Conservation (phyloP, 2,888 invertebrate genomes). For the Eupithecia abbreviata region DNA sequence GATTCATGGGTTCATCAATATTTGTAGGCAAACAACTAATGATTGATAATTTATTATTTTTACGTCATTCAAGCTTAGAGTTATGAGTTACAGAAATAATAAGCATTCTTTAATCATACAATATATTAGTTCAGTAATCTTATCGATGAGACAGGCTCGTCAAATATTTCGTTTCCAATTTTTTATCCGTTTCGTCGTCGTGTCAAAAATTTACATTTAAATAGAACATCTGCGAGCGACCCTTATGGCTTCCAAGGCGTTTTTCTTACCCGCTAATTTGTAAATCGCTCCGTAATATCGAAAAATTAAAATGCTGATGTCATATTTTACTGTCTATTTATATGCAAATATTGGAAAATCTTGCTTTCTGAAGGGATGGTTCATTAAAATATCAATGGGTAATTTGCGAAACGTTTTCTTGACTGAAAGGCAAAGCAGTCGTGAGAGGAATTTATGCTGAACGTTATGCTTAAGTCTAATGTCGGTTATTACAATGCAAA, state of each 20-base stretch:
- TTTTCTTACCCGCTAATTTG: conserved; percentile 84
- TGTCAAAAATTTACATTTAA: conserved; percentile 83
- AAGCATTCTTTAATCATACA: not conserved
- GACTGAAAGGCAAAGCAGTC: conserved; percentile 52
- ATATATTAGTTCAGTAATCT: conserved; percentile 6
- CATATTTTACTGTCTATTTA: conserved; percentile 82
- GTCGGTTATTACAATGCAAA: conserved; percentile 69
- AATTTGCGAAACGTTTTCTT: conserved; percentile 57
- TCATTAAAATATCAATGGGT: conserved; percentile 82
- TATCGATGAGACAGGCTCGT: conserved; percentile 55
- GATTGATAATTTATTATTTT: not conserved
- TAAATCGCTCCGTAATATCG: conserved; percentile 82
- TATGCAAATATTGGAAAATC: conserved; percentile 74
- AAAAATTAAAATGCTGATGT: conserved; percentile 84
- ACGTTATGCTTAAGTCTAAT: conserved; percentile 54
- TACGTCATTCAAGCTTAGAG: not conserved
- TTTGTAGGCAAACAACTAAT: not conserved
- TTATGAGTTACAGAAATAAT: not conserved
- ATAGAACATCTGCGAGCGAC: conserved; percentile 82
- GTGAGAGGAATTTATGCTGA: conserved; percentile 58
- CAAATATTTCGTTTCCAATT: conserved; percentile 75
- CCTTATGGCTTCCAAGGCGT: conserved; percentile 75
- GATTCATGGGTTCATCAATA: not conserved
- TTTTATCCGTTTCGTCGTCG: conserved; percentile 77
- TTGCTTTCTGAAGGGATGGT: conserved; percentile 64